Conservation (phyloP, 1,140 invertebrate species). For the Drosophila auraria region DNA sequence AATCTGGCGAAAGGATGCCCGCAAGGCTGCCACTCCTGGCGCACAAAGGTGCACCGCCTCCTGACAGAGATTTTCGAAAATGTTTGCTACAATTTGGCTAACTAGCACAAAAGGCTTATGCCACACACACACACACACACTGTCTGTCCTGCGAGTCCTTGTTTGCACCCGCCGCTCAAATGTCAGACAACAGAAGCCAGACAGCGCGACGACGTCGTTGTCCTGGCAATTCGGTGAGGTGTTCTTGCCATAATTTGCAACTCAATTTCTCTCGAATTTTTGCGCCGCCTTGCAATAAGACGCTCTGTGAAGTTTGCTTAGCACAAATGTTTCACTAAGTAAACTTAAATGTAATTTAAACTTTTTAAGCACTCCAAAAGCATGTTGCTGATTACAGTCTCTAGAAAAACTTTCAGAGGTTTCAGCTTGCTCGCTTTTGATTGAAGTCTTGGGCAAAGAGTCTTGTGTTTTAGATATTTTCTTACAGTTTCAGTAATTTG, state of each 20-base stretch:
- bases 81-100: conserved; percentile 66
- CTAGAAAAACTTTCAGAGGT: conserved; percentile 5
- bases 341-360: conserved; percentile 54
- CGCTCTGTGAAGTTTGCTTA: conserved; percentile 10
- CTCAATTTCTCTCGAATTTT: conserved; percentile 38
- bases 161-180: conserved; percentile 34
- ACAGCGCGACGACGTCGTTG: conserved; percentile 53
- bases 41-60: conserved; percentile 61
- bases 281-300: conserved; percentile 8
- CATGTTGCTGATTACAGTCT: conserved; percentile 15
- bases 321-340: conserved; percentile 31
- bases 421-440: conserved; percentile 3
- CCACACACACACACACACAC: conserved; percentile 28
- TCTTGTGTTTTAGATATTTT: not conserved
- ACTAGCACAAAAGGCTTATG: conserved; percentile 66
- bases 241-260: conserved; percentile 50
- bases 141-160: conserved; percentile 2
- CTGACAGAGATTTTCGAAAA: conserved; percentile 41
- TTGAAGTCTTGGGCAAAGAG: conserved; percentile 10
- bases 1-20: conserved; percentile 30
- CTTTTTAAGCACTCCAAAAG: conserved; percentile 36
- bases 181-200: conserved; percentile 58
- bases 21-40: conserved; percentile 19
- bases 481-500: not conserved
- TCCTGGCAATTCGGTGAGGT: conserved; percentile 37